Conservation (phyloP, 2,888 invertebrate genomes). For the Erannis defoliaria region DNA sequence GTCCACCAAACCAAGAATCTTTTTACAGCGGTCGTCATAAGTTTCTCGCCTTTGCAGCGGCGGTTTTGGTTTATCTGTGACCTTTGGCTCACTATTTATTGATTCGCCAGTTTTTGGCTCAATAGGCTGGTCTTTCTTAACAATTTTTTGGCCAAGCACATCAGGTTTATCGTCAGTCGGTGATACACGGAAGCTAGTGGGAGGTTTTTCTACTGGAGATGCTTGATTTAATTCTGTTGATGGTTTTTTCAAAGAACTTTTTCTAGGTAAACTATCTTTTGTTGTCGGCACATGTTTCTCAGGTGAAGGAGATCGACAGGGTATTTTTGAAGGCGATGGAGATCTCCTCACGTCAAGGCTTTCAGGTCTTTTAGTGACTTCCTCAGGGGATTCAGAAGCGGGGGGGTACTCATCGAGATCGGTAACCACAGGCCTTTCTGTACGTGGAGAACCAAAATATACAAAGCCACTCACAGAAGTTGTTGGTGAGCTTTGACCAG, state of each 20-base stretch:
- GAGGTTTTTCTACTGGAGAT: conserved; percentile 75
- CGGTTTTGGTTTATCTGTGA: conserved; percentile 80
- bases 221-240: conserved; percentile 56
- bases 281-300: conserved; percentile 63
- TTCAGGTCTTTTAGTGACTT: conserved; percentile 54
- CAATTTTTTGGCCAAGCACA: conserved; percentile 56
- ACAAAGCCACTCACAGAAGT: conserved; percentile 86
- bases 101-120: conserved; percentile 54
- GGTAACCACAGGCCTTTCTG: conserved; percentile 65
- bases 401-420: conserved; percentile 68
- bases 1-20: conserved; percentile 89
- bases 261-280: conserved; percentile 75
- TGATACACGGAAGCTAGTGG: conserved; percentile 73
- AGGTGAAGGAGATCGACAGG: conserved; percentile 75
- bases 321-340: conserved; percentile 75
- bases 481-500: conserved; percentile 84
- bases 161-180: conserved; percentile 66
- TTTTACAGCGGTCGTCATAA: conserved; percentile 90
- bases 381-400: conserved; percentile 52
- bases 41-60: conserved; percentile 89
- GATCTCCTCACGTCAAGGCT: conserved; percentile 56
- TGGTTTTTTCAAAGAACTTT: conserved; percentile 81
- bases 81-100: conserved; percentile 36
- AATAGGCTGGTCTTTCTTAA: conserved; percentile 64
- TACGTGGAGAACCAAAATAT: conserved; percentile 71